phyloP scores from a whole-genome alignment of 2,797 vertebrate species.

The Argyrosomus regius region DNA sequence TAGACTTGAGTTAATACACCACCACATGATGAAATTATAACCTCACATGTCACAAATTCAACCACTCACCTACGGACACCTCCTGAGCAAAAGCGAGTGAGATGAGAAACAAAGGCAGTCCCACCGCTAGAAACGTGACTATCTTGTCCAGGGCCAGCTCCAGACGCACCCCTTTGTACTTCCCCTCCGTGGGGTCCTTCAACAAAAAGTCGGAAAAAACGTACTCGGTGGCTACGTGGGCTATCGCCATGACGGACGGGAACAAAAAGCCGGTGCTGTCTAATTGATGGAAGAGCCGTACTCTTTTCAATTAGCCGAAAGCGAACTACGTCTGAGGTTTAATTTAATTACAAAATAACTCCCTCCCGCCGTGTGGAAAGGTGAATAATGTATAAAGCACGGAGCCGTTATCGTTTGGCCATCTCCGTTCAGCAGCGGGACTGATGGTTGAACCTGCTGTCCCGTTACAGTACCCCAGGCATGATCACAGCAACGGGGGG shows the following conservation, averaged over 20 bases:
- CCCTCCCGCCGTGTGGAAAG: neutral
- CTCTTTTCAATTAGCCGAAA: constrained; percentile 17
- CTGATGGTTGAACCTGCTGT: constrained; percentile 56
- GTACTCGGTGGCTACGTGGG: constrained; percentile 94
- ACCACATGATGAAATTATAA: neutral
- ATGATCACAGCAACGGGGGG: neutral
- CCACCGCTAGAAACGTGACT: constrained; percentile 92
- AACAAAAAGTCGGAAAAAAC: constrained; percentile 96
- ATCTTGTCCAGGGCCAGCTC: constrained; percentile 95
- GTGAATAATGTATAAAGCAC: neutral
- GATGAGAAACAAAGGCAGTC: constrained; percentile 95
- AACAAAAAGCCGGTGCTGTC: constrained; percentile 43
- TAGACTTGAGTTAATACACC: neutral
- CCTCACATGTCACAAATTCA: neutral
- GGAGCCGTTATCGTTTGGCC: constrained; percentile 27
- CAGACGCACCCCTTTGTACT: constrained; percentile 92
- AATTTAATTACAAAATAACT: neutral
- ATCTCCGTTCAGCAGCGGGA: constrained; percentile 34
- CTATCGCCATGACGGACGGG: constrained; percentile 89
- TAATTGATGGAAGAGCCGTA: constrained; percentile 20
- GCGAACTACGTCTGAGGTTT: neutral
- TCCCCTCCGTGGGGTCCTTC: constrained; percentile 91
- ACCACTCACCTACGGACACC: constrained; percentile 92
- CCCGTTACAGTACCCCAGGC: constrained; percentile 38
- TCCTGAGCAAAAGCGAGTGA: constrained; percentile 97